Evolutionary conservation across 2,888 invertebrate species (phyloP), one percentile per base, ranked within the genome.

Genomic region (Bhutanitis thaidina): DNA sequence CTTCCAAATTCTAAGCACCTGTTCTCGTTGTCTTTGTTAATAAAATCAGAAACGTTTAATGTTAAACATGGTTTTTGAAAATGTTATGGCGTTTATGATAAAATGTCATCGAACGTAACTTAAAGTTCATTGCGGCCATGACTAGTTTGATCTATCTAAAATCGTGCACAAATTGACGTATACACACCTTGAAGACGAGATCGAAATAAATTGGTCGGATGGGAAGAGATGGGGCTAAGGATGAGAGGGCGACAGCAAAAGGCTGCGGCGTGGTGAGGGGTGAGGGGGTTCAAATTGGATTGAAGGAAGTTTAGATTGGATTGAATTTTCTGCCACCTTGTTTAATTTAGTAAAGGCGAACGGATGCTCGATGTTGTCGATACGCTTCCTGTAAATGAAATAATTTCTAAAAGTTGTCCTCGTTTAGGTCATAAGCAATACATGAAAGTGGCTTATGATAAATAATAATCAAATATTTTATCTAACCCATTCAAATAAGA

Each of bases 281-380:
- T 47, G 61, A 73, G 82, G 76, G 78, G 78, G 85, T 83, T 84
- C 82, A 84, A 85, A 87, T 86, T 85, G 83, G 84, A 85, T 85
- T 80, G 82, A 80, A 84, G 79, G 78, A 84, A 87, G 77, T 87
- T 86, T 82, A 80, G 83, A 86, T 86, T 86, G 78, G 79, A 86
- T 86, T 81, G 83, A 86, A 86, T 86, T 83, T 82, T 77, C 79
- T 74, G 72, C 76, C 81, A 83, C 82, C 86, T 85, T 85, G 85
- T 84, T 84, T 84, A 84, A 87, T 84, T 83, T 83, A 71, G 75
- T 71, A 74, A 74, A 74, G 77, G 75, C 68, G 69, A 54, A 29
- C 49, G 61, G 62, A 53, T 52, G 56, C 45, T 65, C 55, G 71
- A 60, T 54, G 50, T 45, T 25, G 15, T n/a, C 37, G 14, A 27